Percentiles rank a stretch among this genome's conserved stretches.
Evolutionary conservation across 2,888 invertebrate species (phyloP).

Genomic region (Orchestes rusci): DNA sequence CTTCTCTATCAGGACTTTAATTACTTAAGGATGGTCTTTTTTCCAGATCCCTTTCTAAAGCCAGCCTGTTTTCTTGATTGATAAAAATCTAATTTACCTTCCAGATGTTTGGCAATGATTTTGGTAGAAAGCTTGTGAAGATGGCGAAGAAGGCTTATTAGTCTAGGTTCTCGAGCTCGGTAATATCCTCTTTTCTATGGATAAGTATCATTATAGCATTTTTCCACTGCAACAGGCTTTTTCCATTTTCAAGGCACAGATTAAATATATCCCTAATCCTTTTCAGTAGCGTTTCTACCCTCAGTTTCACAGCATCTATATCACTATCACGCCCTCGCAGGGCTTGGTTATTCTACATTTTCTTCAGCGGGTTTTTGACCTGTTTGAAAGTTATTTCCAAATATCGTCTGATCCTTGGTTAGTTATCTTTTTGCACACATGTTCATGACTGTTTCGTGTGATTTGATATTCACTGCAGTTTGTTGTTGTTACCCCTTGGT

Average conservation of each 20-base stretch:
- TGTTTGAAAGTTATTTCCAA: background rate
- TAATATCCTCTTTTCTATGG: background rate
- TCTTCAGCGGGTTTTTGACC: background rate
- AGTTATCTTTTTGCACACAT: slow-evolving; percentile 1
- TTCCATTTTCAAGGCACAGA: too few relatives aligned
- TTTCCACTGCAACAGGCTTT: background rate
- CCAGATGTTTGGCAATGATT: too few relatives aligned
- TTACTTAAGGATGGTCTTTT: background rate
- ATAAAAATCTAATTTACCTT: too few relatives aligned
- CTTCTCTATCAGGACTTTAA: background rate
- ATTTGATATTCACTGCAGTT: background rate
- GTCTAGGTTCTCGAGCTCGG: background rate
- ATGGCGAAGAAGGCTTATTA: background rate
- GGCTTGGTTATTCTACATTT: background rate
- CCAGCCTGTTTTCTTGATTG: too few relatives aligned
- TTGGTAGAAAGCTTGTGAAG: background rate
- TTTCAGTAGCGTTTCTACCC: background rate
- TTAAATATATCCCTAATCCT: too few relatives aligned
- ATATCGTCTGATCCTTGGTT: slow-evolving; percentile 1
- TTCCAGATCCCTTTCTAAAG: too few relatives aligned
- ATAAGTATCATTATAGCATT: background rate
- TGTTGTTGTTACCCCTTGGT: background rate
- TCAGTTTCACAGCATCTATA: background rate
- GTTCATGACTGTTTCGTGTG: background rate
- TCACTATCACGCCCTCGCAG: background rate